Conservation (phyloP, 2,888 invertebrate genomes). For the Trissolcus japonicus region DNA sequence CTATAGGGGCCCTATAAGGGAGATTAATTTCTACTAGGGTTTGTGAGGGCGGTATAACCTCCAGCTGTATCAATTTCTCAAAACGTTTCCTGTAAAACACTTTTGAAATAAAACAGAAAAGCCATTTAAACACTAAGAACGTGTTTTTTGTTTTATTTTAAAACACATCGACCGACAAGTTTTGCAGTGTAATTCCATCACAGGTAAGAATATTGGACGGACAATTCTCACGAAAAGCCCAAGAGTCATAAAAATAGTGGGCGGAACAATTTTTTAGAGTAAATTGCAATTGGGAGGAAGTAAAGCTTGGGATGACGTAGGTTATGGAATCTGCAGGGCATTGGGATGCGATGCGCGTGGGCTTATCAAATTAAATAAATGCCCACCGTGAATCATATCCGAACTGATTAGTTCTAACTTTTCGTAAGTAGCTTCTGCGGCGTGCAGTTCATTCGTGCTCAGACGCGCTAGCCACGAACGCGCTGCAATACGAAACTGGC, state of each 20-base stretch:
- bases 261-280: conserved; percentile 23
- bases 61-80: too few relatives aligned
- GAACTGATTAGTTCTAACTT: conserved; percentile 56
- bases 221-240: conserved; percentile 3
- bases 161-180: too few relatives aligned
- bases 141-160: too few relatives aligned
- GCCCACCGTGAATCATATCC: conserved; percentile 51
- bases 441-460: conserved; percentile 50
- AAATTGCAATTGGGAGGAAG: neutral
- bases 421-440: conserved; percentile 57
- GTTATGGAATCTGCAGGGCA: conserved; percentile 29
- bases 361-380: conserved; percentile 55
- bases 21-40: too few relatives aligned
- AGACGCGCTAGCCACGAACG: conserved; percentile 54
- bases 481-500: conserved; percentile 57
- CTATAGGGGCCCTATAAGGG: too few relatives aligned
- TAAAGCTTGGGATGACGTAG: conserved; percentile 28
- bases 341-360: conserved; percentile 40
- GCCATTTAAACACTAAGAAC: too few relatives aligned
- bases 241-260: conserved; percentile 10
- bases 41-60: too few relatives aligned
- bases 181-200: too few relatives aligned
- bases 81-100: too few relatives aligned
- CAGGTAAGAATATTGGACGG: too few relatives aligned
- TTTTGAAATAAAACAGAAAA: too few relatives aligned